Percentiles rank a stretch among this genome's conserved stretches.
These are phyloP conservation scores for Hyphantria cunea DNA, from an alignment of 1,140 invertebrate species.

Conservation along the genomic window DNA sequence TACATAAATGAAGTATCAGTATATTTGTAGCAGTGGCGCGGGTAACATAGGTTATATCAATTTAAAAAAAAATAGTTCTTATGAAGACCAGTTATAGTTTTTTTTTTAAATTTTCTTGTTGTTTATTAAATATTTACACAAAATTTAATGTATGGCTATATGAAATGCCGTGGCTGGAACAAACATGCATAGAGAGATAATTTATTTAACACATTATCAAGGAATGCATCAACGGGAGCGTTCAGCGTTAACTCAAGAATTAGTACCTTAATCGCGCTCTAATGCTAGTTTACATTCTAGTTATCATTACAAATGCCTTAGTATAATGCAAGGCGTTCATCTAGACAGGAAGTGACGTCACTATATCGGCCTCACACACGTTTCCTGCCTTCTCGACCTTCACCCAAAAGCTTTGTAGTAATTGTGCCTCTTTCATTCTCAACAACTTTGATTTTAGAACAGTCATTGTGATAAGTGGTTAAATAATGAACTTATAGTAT, in stretches of 20 bases:
- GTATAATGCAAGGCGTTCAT: conserved; percentile 40
- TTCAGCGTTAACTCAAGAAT: conserved; percentile 20
- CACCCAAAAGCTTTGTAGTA: conserved; percentile 51
- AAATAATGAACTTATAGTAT: background rate
- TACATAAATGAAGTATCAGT: too few relatives aligned
- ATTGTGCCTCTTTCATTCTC: conserved; percentile 24
- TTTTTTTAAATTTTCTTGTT: too few relatives aligned
- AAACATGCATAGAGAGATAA: too few relatives aligned
- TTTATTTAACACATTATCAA: background rate
- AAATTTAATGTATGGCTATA: too few relatives aligned
- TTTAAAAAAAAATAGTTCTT: too few relatives aligned
- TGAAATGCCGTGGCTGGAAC: too few relatives aligned
- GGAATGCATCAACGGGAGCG: conserved; percentile 6
- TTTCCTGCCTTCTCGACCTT: conserved; percentile 57
- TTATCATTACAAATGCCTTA: conserved; percentile 43
- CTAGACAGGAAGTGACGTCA: conserved; percentile 61
- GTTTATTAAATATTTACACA: too few relatives aligned
- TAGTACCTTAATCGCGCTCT: conserved; percentile 34
- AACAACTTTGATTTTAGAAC: conserved; percentile 14
- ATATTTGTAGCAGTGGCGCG: too few relatives aligned
- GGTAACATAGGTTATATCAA: too few relatives aligned
- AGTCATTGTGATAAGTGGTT: background rate
- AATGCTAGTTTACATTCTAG: conserved; percentile 42
- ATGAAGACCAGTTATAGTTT: too few relatives aligned
- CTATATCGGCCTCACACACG: conserved; percentile 40